Conservation (phyloP, 2,797 vertebrate species). For the Chloroceryle amazona region DNA sequence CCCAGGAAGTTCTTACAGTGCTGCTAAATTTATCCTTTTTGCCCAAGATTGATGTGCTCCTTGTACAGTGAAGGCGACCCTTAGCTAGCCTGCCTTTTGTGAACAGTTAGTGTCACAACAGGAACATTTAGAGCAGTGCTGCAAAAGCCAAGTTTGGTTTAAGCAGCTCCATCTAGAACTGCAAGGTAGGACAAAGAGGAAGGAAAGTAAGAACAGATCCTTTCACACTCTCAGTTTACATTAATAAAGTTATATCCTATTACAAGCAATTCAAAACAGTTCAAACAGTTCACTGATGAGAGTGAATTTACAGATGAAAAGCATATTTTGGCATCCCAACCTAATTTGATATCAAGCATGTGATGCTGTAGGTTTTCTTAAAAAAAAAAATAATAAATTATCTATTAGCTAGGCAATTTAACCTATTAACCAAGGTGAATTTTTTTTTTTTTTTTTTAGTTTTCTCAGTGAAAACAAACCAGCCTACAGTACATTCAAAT, state of each 20-base stretch:
- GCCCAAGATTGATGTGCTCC: neutral
- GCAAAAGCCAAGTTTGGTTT: neutral
- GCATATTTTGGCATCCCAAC: neutral
- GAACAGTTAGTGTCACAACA: neutral
- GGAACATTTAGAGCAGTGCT: neutral
- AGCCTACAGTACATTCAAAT: neutral
- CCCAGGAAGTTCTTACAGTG: neutral
- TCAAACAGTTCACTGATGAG: neutral
- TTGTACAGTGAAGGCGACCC: neutral
- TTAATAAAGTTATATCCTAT: neutral
- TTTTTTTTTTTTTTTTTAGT: too few relatives aligned
- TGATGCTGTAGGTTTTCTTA: neutral
- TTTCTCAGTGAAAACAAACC: neutral
- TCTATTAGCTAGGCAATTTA: neutral
- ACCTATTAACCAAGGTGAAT: accelerated
- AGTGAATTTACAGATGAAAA: neutral
- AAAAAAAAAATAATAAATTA: accelerated
- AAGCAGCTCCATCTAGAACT: neutral
- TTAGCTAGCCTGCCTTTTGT: neutral
- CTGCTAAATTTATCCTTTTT: neutral
- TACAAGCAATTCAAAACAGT: neutral
- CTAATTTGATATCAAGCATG: neutral
- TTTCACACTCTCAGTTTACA: neutral
- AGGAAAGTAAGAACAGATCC: neutral
- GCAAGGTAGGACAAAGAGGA: neutral